Conservation (phyloP, 2,113 vertebrate genomes). For the Pogona vitticeps region DNA sequence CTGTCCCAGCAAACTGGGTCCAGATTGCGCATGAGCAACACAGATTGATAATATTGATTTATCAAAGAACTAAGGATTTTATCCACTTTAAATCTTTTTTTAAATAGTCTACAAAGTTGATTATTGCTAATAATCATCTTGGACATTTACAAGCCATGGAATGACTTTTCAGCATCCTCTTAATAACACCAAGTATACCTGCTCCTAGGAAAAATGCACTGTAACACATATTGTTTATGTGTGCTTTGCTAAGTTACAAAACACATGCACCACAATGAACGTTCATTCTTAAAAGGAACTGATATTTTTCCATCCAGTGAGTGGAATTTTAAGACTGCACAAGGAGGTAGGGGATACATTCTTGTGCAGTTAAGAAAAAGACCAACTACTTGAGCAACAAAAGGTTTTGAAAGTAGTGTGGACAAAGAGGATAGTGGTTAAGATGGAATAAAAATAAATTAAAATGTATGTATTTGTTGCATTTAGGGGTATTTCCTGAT, state of each 20-base stretch:
- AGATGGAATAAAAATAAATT: too few species aligned
- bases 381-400: too few species aligned
- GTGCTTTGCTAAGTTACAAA: constrained; percentile 3
- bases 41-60: constrained; percentile 20
- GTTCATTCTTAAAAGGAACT: neutral
- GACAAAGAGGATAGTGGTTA: too few species aligned
- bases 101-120: constrained; percentile 2
- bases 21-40: constrained; percentile 25
- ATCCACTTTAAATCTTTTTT: constrained; percentile 11
- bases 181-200: neutral
- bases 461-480: too few species aligned
- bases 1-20: constrained; percentile 45
- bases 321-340: too few species aligned
- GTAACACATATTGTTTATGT: neutral
- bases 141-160: neutral
- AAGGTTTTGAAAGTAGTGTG: too few species aligned
- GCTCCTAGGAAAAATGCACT: neutral
- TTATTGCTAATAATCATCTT: neutral
- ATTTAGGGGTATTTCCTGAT: too few species aligned
- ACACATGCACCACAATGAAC: neutral
- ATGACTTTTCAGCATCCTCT: neutral
- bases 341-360: too few species aligned
- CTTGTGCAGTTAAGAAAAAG: too few species aligned
- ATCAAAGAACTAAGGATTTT: constrained; percentile 41
- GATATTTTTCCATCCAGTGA: too few species aligned